Evolutionary conservation across 2,113 vertebrate genomes (phyloP).

Genomic region (Otis tarda): DNA sequence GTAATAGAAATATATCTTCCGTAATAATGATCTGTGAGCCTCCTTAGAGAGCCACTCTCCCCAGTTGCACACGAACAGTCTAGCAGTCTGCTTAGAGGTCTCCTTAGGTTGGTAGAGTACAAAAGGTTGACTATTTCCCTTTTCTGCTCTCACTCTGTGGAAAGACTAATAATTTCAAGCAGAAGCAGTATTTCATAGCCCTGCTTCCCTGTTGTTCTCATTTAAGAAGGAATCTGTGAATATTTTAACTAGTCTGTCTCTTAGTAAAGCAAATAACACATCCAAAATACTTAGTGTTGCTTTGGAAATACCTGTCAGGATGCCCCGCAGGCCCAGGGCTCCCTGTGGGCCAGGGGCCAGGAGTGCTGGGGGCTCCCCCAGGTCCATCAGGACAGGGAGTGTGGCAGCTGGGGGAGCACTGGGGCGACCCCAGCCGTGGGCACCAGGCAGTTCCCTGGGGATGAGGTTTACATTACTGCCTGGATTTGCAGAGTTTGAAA

Average conservation of each 20-base stretch:
- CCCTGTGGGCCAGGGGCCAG: background rate
- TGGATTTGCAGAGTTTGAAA: background rate
- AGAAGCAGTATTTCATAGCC: background rate
- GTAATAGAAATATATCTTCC: background rate
- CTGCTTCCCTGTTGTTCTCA: background rate
- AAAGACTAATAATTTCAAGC: background rate
- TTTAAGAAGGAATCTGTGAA: background rate
- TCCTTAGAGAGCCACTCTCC: background rate
- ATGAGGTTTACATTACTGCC: background rate
- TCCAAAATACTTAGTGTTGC: background rate
- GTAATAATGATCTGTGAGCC: background rate
- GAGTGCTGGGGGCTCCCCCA: background rate
- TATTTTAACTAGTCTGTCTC: background rate
- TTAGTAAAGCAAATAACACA: background rate
- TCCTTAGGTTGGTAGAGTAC: background rate
- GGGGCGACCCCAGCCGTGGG: background rate
- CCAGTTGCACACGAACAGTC: background rate
- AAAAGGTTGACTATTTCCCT: background rate
- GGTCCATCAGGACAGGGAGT: background rate
- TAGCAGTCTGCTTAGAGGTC: background rate
- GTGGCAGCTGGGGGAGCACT: background rate
- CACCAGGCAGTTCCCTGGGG: background rate
- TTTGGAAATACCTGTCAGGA: background rate
- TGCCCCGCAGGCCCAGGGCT: accelerated
- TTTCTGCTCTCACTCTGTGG: background rate